Evolutionary conservation across 2,113 vertebrate species (phyloP), one percentile per base, ranked within the genome.

Genomic region (Macroglossus sobrinus): DNA sequence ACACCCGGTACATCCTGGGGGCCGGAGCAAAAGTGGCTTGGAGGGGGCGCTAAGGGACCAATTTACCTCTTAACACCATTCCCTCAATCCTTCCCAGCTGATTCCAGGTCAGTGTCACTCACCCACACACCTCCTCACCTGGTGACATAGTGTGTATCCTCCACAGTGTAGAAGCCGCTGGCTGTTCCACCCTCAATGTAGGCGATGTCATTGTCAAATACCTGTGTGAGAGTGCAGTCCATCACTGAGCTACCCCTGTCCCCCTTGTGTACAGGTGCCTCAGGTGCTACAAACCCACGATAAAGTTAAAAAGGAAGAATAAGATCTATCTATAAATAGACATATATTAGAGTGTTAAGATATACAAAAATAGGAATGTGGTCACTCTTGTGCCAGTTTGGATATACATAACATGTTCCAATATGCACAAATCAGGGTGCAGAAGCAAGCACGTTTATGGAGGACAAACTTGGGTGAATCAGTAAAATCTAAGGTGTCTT

Each of bases 121-220:
- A 35, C 26, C 16, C 19, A 1, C 9, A n/a, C 10, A 4, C 2
- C 1, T 40, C 38, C 88, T 94, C 97, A 99, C 99, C 99, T 99
- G 97, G 99, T 98, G 94, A 99, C 2, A 0, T 99, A 99, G 7
- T 99, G 98, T 0, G 99, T 98, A 96, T 99, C 99, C 97, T 99
- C 99, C 0, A 99, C 99, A 0, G 99, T 99, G 97, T 99, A 99
- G 98, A 99, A 99, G 40, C 99, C 99, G 0, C 99, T 99, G 96
- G 99, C 98, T 0, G 99, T 99, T 24, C 99, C 99, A 14, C 99
- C 99, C 98, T 99, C 99, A 0, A 99, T 99, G 98, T 99, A 99
- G 84, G 99, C 99, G 91, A 99, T 99, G 95, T 99, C 99, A 0
- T 99, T 99, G 97, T 99, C 99, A 7, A 99, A 99, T 22, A 99